Evolutionary conservation across 2,113 vertebrate genomes (phyloP), one percentile per base, ranked within the genome.

Genomic region (Epinephelus fuscoguttatus): DNA sequence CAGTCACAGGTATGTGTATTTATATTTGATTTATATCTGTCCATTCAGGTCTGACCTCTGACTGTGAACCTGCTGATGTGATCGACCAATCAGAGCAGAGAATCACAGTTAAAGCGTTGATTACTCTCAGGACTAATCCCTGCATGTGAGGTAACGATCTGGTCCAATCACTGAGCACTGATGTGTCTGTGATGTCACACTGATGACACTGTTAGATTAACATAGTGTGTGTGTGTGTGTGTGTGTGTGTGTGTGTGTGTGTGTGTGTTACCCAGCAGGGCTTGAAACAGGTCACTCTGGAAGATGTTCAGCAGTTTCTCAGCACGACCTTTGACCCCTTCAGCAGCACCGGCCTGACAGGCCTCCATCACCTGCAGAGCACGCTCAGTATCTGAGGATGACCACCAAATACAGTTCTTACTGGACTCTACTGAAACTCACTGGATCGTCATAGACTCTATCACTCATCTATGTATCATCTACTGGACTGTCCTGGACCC

Each of bases 281-380:
- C 95, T 89, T 95, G 95, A 89, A 96, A 96, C 64, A 96, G 84
- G 89, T 96, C 94, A n/a, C 94, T 96, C 88, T 94, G 95, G 84
- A 96, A 96, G 89, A 95, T 92, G 83, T 88, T 91, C 45, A 96
- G 91, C 18, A 96, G 89, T 61, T 91, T 95, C 60, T 96, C 93
- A 2, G 95, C 91, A 0, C 88, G 89, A 82, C 84, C 86, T 90
- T 94, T 95, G 87, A 95, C 94, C 25, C 82, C 92, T 9, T 95
- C 92, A 12, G 92, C 70, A 0, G 84, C 91, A 8, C 82, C 91
- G 1, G 90, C 81, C 75, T 92, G 92, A 85, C 92, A 93, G 37
- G 87, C 91, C 76, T 95, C 92, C 93, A 96, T 95, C 17, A 78
- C 90, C 90, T 93, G 92, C 67, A 95, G 90, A n/a, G 92, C 94